These are phyloP conservation scores for Reticulitermes speratus DNA, from an alignment of 1,140 invertebrate genomes.

Conservation along the genomic window DNA sequence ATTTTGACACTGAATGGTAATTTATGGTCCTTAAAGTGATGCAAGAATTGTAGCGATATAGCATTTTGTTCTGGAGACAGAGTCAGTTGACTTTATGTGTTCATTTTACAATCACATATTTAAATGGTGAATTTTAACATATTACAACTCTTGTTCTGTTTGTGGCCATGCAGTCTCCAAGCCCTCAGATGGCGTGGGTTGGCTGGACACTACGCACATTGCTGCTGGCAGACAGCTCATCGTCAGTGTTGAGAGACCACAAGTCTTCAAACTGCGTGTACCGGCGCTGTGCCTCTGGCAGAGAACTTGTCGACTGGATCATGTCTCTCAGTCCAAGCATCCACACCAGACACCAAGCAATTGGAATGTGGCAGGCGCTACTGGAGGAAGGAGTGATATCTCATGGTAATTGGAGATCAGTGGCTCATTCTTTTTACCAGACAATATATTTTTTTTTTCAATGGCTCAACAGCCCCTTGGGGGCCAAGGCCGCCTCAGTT, in stretches of 20 bases:
- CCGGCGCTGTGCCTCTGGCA: constrained; percentile 58
- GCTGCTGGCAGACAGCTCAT: constrained; percentile 59
- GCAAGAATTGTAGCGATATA: too few relatives aligned
- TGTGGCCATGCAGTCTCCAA: constrained; percentile 53
- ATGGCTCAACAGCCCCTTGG: too few relatives aligned
- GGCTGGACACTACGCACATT: constrained; percentile 70
- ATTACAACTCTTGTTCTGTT: not conserved
- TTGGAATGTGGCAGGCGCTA: constrained; percentile 82
- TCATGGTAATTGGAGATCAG: constrained; percentile 60
- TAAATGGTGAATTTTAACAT: too few relatives aligned
- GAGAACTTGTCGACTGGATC: constrained; percentile 65
- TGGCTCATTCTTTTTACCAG: not conserved
- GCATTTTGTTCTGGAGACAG: too few relatives aligned
- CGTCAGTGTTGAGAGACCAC: constrained; percentile 61
- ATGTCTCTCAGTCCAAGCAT: constrained; percentile 53
- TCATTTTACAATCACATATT: too few relatives aligned
- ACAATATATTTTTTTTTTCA: too few relatives aligned
- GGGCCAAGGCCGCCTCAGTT: too few relatives aligned
- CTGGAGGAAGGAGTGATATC: constrained; percentile 77
- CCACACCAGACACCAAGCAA: constrained; percentile 68
- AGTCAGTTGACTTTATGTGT: too few relatives aligned
- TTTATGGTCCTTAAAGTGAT: too few relatives aligned
- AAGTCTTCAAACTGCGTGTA: constrained; percentile 59
- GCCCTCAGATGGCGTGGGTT: constrained; percentile 61
- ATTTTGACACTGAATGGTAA: too few relatives aligned